Conservation (phyloP, 2,888 invertebrate species). For the Erynnis tages region DNA sequence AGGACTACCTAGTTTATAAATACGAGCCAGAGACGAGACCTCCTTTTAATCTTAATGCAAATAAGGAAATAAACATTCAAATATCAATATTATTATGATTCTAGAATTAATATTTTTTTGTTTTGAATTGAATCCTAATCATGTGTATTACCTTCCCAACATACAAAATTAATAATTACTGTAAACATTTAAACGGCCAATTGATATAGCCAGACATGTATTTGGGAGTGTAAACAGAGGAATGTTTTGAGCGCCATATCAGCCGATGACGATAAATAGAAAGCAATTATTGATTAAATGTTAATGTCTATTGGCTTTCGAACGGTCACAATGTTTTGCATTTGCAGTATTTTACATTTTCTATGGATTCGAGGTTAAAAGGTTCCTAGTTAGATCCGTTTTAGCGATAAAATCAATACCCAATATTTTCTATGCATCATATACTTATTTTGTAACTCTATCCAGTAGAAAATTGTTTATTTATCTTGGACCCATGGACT, state of each 20-base stretch:
- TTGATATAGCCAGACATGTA: slow-evolving; percentile 14
- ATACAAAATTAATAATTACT: neutral
- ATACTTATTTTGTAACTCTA: too few relatives aligned
- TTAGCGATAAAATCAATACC: neutral
- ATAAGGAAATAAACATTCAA: too few relatives aligned
- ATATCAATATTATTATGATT: too few relatives aligned
- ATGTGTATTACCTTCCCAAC: neutral
- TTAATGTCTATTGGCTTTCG: neutral
- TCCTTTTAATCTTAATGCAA: too few relatives aligned
- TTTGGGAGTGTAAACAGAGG: slow-evolving; percentile 16
- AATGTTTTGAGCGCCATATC: slow-evolving; percentile 12
- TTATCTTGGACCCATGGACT: too few relatives aligned
- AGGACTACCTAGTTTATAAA: too few relatives aligned
- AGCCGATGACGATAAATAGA: slow-evolving; percentile 7
- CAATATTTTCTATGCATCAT: too few relatives aligned
- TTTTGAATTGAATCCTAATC: neutral
- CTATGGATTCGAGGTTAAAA: neutral
- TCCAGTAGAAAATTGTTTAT: too few relatives aligned
- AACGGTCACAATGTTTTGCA: neutral
- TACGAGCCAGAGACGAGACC: too few relatives aligned
- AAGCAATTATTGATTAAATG: neutral
- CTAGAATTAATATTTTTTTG: too few relatives aligned
- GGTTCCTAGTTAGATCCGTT: neutral
- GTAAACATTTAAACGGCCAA: slow-evolving; percentile 6
- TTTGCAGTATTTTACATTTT: neutral